Base-by-base conservation (phyloP, 2,113 vertebrate species). In the Otis tarda region DNA sequence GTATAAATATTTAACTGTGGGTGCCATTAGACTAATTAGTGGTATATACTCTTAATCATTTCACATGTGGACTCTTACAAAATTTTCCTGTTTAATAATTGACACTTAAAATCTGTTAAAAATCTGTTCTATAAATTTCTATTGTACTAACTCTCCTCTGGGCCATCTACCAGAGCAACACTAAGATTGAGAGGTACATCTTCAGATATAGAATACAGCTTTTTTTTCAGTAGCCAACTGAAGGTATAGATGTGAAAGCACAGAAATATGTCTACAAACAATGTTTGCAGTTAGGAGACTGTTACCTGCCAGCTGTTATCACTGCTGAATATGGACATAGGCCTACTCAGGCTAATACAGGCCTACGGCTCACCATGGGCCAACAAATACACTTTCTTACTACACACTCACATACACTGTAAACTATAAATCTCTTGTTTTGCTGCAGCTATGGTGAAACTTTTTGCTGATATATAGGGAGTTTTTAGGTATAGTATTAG, bases 1-100 rank as follows among this genome's bases (percentile, higher is more conserved):
- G 78, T 84, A 63, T 87, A 92, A 96, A 95, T 94, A 90, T 93
- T 96, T 83, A 83, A 90, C 27, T 53, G 52, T 60, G 74, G 60
- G 17, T 86, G 33, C 43, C 27, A 81, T 96, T 83, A 93, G 43
- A 43, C 73, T 87, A 92, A 93, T 86, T 93, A 89, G 33, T 84
- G 39, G 39, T 71, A 50, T 86, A 49, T 30, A 4, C 45, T 91
- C 22, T 77, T 77, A 86, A 80, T 89, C 18, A 57, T 87, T 75
- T 94, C 22, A 75, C 33, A 61, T 87, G 23, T 79, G 67, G 53
- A 87, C 73, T 37, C 52, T 53, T 75, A 39, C 9, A 81, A 73
- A 86, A 56, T 68, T 78, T 89, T 92, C 35, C 64, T 78, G 45
- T 78, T 88, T 64, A 86, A 93, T 92, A 93, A 87, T n/a, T 93